These are phyloP conservation scores for Rhabditoides inermis DNA, from an alignment of 2,888 invertebrate species.

Conservation along the genomic window DNA sequence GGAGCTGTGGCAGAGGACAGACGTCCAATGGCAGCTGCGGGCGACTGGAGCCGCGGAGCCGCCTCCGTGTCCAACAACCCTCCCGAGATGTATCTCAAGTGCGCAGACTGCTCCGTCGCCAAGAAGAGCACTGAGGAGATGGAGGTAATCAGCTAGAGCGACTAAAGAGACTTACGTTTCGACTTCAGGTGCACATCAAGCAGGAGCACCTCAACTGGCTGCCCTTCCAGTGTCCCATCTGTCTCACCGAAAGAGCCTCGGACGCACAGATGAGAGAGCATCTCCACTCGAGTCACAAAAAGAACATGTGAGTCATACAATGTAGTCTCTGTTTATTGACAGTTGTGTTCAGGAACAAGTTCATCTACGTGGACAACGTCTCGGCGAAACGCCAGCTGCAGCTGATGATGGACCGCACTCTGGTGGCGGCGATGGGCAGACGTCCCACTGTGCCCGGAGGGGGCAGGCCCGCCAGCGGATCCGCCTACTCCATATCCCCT, in stretches of 20 bases:
- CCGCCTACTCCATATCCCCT: not conserved
- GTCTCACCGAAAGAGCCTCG: constrained; percentile 38
- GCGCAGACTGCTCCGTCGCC: constrained; percentile 42
- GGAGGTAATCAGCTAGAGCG: constrained; percentile 29
- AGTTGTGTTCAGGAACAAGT: constrained; percentile 16
- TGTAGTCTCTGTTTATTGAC: not conserved
- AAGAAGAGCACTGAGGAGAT: constrained; percentile 45
- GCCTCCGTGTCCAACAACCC: constrained; percentile 28
- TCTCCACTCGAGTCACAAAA: constrained; percentile 43
- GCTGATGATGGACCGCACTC: constrained; percentile 42
- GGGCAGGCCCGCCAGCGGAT: not conserved
- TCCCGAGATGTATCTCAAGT: constrained; percentile 36
- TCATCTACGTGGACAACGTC: constrained; percentile 48
- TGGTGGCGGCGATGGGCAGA: too few relatives aligned
- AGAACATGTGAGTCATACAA: constrained; percentile 19
- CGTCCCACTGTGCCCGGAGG: too few relatives aligned
- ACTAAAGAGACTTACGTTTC: not conserved
- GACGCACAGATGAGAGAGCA: constrained; percentile 51
- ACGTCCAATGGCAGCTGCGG: not conserved
- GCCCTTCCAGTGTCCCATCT: constrained; percentile 48
- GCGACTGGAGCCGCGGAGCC: not conserved
- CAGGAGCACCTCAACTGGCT: constrained; percentile 49
- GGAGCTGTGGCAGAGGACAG: too few relatives aligned
- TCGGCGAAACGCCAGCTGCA: constrained; percentile 43
- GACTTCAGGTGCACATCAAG: constrained; percentile 35